Evolutionary conservation across 2,797 vertebrate species (phyloP).

Genomic region (Artibeus lituratus): DNA sequence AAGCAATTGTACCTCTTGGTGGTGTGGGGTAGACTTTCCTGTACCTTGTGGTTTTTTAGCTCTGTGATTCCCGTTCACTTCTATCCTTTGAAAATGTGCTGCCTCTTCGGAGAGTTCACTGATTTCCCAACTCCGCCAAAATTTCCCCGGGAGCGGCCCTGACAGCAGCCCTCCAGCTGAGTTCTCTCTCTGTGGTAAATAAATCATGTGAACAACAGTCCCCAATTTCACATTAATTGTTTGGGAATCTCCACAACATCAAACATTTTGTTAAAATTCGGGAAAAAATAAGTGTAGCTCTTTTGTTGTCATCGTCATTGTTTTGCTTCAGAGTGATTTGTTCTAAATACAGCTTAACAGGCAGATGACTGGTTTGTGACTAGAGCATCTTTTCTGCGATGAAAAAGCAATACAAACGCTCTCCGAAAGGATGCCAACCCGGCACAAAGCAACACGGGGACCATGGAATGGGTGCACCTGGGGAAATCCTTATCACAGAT

Average conservation of each 20-base stretch:
- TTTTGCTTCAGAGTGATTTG: slow-evolving; percentile 84
- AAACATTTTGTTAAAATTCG: slow-evolving; percentile 85
- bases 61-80: slow-evolving; percentile 18
- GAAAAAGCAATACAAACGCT: slow-evolving; percentile 63
- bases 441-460: slow-evolving; percentile 47
- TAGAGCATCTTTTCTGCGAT: slow-evolving; percentile 77
- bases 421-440: slow-evolving; percentile 56
- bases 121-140: slow-evolving; percentile 62
- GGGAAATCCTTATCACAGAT: slow-evolving; percentile 48
- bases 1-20: not conserved
- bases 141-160: slow-evolving; percentile 54
- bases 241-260: slow-evolving; percentile 82
- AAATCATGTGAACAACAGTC: slow-evolving; percentile 82
- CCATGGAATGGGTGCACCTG: slow-evolving; percentile 42
- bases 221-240: slow-evolving; percentile 85
- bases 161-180: slow-evolving; percentile 80
- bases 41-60: not conserved
- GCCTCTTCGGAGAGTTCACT: slow-evolving; percentile 56
- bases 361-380: slow-evolving; percentile 85
- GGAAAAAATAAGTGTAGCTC: slow-evolving; percentile 77
- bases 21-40: not conserved
- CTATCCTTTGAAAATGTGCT: not conserved
- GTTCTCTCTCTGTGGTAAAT: slow-evolving; percentile 80
- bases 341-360: slow-evolving; percentile 85
- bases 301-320: slow-evolving; percentile 82